These are phyloP conservation scores for Numenius arquata DNA, from an alignment of 2,113 vertebrate species.

Conservation along the genomic window DNA sequence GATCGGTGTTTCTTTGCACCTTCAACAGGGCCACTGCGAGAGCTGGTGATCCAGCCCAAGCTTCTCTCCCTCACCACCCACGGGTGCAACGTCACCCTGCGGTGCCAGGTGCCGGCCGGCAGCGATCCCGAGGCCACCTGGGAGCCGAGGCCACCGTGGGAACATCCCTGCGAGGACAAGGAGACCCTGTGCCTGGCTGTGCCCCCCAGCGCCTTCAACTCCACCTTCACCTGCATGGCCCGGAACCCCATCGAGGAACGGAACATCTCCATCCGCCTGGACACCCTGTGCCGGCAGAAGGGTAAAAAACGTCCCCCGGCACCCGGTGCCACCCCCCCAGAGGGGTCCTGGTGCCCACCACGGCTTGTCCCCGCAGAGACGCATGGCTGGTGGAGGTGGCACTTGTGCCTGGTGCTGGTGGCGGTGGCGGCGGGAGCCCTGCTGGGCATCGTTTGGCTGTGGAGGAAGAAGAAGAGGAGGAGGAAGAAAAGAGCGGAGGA, in stretches of 20 bases:
- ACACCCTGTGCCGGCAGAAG: neutral
- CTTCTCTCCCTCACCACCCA: neutral
- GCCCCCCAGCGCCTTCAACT: neutral
- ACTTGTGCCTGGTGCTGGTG: neutral
- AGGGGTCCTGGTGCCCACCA: neutral
- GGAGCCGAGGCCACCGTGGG: fast-evolving
- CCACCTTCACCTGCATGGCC: neutral
- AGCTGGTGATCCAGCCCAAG: fast-evolving
- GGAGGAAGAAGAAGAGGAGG: neutral
- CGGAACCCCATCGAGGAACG: neutral
- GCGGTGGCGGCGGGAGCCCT: fast-evolving
- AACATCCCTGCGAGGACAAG: neutral
- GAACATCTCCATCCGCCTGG: neutral
- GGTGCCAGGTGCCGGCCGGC: neutral
- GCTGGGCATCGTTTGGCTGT: fast-evolving
- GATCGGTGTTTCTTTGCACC: neutral
- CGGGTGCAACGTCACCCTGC: neutral
- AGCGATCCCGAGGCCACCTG: fast-evolving
- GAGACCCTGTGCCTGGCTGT: neutral
- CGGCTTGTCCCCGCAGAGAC: neutral
- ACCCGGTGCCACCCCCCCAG: fast-evolving
- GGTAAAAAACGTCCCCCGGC: neutral
- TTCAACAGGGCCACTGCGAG: neutral
- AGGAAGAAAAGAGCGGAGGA: neutral
- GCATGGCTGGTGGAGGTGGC: fast-evolving